Conservation (phyloP, 2,113 vertebrate species). For the Canis aureus region DNA sequence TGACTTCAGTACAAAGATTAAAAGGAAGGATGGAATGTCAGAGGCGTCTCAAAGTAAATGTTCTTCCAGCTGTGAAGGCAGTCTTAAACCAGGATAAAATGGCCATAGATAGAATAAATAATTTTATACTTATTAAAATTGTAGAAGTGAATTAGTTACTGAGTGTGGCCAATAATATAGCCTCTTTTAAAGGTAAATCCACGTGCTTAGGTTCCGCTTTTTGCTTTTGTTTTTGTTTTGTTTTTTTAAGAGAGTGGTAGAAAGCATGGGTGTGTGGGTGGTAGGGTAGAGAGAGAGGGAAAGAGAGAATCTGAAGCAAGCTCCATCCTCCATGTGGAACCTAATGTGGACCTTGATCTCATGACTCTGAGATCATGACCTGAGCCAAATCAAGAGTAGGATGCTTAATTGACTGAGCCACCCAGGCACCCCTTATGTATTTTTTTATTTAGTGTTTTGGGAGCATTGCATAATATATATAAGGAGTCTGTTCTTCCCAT, state of each 20-base stretch:
- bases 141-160: not conserved
- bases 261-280: not conserved
- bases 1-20: constrained; percentile 52
- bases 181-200: not conserved
- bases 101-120: not conserved
- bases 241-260: not conserved
- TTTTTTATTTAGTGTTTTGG: not conserved
- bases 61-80: constrained; percentile 32
- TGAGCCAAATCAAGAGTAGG: not conserved
- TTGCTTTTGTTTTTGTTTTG: not conserved
- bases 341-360: not conserved
- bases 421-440: not conserved
- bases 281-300: not conserved
- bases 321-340: not conserved
- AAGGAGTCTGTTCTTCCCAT: not conserved
- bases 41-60: constrained; percentile 42
- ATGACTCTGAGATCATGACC: not conserved
- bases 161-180: not conserved
- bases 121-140: constrained; percentile 25
- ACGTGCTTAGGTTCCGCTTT: not conserved
- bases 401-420: not conserved
- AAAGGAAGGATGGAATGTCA: constrained; percentile 19
- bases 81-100: constrained; percentile 14
- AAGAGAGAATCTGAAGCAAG: not conserved
- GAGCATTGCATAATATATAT: not conserved